Conservation (phyloP, 2,888 invertebrate species). For the Cyaniris semiargus region DNA sequence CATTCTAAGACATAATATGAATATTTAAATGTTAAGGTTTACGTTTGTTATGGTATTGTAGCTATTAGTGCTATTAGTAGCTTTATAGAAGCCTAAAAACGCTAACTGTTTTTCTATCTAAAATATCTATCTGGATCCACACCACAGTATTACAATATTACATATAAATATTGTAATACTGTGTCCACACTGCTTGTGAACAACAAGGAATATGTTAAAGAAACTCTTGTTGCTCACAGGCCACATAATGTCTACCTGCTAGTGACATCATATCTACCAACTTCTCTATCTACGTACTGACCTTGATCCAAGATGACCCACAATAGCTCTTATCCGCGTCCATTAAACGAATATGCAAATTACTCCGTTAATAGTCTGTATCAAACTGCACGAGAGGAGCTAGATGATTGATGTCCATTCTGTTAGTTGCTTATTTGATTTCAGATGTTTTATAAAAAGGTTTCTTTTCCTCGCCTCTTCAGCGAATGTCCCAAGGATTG, state of each 20-base stretch:
- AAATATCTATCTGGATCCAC: too few relatives aligned
- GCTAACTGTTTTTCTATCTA: not conserved
- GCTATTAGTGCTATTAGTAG: not conserved
- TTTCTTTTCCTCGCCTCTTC: not conserved
- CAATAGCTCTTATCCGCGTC: slow-evolving; percentile 20
- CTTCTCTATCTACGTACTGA: slow-evolving; percentile 4
- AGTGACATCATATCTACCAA: not conserved
- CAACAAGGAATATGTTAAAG: too few relatives aligned
- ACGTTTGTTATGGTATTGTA: not conserved
- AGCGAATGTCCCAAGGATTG: not conserved
- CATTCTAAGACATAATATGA: not conserved
- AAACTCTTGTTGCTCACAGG: not conserved
- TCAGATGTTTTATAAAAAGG: not conserved
- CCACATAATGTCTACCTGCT: not conserved
- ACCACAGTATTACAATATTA: too few relatives aligned
- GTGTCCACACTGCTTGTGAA: too few relatives aligned
- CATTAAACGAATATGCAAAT: slow-evolving; percentile 20
- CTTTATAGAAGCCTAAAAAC: not conserved
- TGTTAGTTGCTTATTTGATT: not conserved
- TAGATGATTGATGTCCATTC: not conserved
- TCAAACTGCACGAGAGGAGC: not conserved
- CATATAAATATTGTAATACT: too few relatives aligned
- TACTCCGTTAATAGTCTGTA: slow-evolving; percentile 13
- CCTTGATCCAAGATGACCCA: slow-evolving; percentile 35
- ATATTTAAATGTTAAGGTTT: not conserved